phyloP scores from a whole-genome alignment of 2,113 vertebrate species.

The Miniopterus natalensis region DNA sequence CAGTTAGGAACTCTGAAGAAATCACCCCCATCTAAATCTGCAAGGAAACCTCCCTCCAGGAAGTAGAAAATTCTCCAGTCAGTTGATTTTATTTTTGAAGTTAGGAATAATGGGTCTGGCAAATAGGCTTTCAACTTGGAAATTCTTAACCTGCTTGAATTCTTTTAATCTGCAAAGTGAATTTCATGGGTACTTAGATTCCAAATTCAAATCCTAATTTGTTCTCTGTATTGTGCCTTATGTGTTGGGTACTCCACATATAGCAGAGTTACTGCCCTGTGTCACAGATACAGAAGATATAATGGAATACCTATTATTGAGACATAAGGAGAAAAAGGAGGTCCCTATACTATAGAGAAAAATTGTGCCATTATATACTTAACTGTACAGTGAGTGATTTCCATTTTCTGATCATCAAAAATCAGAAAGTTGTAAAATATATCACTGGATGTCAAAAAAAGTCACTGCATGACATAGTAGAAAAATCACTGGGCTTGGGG shows the following conservation, averaged over 20 bases:
- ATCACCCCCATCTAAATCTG: background rate
- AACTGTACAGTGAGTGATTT: background rate
- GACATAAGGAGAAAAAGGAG: background rate
- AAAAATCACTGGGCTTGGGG: background rate
- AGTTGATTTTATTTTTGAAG: slow-evolving; percentile 55
- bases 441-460: background rate
- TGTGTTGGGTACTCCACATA: background rate
- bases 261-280: background rate
- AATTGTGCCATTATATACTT: background rate
- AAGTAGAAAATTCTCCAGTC: slow-evolving; percentile 44
- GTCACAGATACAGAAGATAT: background rate
- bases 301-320: slow-evolving; percentile 20
- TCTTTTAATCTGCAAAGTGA: slow-evolving; percentile 65
- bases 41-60: slow-evolving; percentile 29
- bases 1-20: slow-evolving; percentile 37
- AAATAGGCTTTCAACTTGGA: slow-evolving; percentile 57
- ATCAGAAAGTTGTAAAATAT: background rate
- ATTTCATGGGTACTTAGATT: slow-evolving; percentile 64
- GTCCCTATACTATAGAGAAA: background rate
- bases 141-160: slow-evolving; percentile 59
- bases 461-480: background rate
- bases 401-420: slow-evolving; percentile 33
- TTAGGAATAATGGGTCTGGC: slow-evolving; percentile 37
- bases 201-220: slow-evolving; percentile 59
- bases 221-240: slow-evolving; percentile 22